These are phyloP conservation scores for Xylota sylvarum DNA, from an alignment of 2,888 invertebrate species.

Conservation along the genomic window DNA sequence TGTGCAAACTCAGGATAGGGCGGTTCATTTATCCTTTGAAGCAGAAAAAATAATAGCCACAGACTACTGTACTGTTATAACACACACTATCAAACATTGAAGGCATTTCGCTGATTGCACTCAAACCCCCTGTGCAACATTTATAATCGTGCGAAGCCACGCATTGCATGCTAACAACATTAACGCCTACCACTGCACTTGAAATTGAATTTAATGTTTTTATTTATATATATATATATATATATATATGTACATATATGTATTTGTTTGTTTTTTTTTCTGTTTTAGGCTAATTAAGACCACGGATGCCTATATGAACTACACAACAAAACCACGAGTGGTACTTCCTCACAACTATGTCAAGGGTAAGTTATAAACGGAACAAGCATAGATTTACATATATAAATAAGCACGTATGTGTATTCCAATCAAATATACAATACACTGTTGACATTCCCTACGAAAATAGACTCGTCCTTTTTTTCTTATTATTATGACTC, in stretches of 20 bases:
- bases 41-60: too few species aligned
- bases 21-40: too few species aligned
- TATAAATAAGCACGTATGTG: background rate
- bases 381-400: constrained; percentile 4
- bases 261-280: constrained; percentile 69
- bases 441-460: constrained; percentile 29
- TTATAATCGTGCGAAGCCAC: too few species aligned
- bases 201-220: constrained; percentile 49
- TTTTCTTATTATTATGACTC: constrained; percentile 23
- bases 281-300: constrained; percentile 83
- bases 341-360: constrained; percentile 91
- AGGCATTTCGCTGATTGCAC: too few species aligned
- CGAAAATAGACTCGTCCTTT: constrained; percentile 44
- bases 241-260: too few species aligned
- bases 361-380: constrained; percentile 87
- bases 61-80: too few species aligned
- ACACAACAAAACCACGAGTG: constrained; percentile 88
- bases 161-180: background rate
- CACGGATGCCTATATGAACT: constrained; percentile 86
- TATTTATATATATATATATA: too few species aligned
- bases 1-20: too few species aligned
- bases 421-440: constrained; percentile 7
- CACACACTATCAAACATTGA: too few species aligned
- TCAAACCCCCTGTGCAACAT: too few species aligned
- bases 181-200: background rate